A percentile compares a stretch with the other conserved stretches of the same genome.
Conservation (phyloP, 53 echinoderm and acorn worm species). For the Hippasteria phrygiana region DNA sequence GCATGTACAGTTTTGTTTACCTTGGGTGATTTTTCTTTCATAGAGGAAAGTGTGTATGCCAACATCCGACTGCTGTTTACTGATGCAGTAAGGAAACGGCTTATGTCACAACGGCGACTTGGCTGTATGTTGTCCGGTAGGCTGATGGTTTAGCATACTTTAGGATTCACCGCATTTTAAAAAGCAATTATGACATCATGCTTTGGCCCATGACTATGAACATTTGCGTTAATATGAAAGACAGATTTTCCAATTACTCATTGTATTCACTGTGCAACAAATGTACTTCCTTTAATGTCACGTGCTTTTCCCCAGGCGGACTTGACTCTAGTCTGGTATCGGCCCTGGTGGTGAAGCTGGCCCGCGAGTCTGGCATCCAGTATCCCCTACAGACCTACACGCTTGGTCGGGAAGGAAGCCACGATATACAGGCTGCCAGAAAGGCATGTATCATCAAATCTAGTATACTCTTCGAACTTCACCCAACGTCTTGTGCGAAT, state of each 20-base stretch:
- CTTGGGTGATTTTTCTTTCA: not conserved
- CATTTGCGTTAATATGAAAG: too few species aligned
- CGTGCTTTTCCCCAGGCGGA: too few species aligned
- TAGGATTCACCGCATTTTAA: too few species aligned
- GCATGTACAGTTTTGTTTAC: not conserved
- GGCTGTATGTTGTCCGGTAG: conserved; percentile 91
- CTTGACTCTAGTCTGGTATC: conserved; percentile 92
- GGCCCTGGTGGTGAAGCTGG: conserved; percentile 73
- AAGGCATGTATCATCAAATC: conserved; percentile 66
- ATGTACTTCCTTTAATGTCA: too few species aligned
- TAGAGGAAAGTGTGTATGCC: conserved; percentile 76
- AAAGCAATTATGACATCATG: too few species aligned
- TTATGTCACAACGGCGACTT: conserved; percentile 86
- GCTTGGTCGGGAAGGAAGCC: conserved; percentile 96
- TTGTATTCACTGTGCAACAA: not conserved
- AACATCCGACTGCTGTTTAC: conserved; percentile 86
- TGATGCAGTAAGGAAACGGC: conserved; percentile 87
- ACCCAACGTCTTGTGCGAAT: too few species aligned
- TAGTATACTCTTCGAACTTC: not conserved
- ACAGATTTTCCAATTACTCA: too few species aligned
- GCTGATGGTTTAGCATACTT: not conserved
- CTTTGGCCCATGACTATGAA: too few species aligned
- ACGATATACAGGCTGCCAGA: conserved; percentile 89
- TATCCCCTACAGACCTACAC: conserved; percentile 97
- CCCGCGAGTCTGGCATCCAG: conserved; percentile 71